A percentile compares a stretch with the other conserved stretches of the same genome.
These are phyloP conservation scores for Theonella swinhoei DNA, from an alignment of 37 sponge, comb jelly and placozoan species.

Conservation along the genomic window DNA sequence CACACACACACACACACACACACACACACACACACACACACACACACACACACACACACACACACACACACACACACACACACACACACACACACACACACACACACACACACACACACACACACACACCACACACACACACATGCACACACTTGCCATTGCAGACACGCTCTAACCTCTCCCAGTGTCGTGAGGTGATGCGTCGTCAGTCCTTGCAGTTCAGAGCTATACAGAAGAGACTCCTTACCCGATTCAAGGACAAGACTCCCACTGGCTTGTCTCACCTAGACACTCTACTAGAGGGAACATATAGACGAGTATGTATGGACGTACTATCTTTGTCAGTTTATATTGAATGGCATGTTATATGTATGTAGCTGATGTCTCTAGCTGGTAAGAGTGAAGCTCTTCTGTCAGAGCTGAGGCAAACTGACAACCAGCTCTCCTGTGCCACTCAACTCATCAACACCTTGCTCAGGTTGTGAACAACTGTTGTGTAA, in stretches of 20 bases:
- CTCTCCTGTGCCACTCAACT: constrained; percentile 76
- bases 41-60: background rate
- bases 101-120: background rate
- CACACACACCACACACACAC: too few relatives aligned
- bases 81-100: background rate
- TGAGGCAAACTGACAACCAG: constrained; percentile 55
- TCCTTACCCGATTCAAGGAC: constrained; percentile 94
- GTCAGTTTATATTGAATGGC: background rate
- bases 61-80: background rate
- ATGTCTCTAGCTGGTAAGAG: constrained; percentile 83
- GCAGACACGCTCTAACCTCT: constrained; percentile 55
- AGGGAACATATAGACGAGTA: constrained; percentile 92
- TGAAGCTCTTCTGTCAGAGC: constrained; percentile 54
- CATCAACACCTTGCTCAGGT: constrained; percentile 64
- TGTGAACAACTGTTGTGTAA: too few relatives aligned
- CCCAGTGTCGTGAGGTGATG: constrained; percentile 74
- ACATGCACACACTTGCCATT: background rate
- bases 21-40: constrained; percentile 7
- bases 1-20: constrained; percentile 9
- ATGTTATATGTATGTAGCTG: constrained; percentile 65
- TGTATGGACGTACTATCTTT: background rate
- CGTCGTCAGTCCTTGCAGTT: constrained; percentile 87
- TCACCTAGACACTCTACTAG: constrained; percentile 91
- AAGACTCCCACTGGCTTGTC: constrained; percentile 92
- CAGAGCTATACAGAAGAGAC: constrained; percentile 91